Evolutionary conservation across 2,797 vertebrate species (phyloP), one percentile per base, ranked within the genome.

Genomic region (Dallia pectoralis): DNA sequence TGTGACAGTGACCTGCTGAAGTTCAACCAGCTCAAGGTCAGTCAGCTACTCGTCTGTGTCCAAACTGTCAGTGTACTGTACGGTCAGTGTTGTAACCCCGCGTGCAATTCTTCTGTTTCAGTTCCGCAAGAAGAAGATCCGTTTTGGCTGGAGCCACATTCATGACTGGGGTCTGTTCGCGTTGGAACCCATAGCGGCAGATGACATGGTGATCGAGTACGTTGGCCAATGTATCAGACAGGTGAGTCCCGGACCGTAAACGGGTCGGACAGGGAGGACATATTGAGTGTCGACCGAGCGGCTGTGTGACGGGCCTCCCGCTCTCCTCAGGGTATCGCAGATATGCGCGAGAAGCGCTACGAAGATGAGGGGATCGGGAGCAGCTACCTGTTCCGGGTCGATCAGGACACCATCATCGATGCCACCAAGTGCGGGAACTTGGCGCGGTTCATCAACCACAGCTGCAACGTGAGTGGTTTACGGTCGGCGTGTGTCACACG

Each of bases 91-190:
- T n/a, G 11, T 33, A 40, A 19, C 36, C 30, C n/a, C 4, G 40
- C 19, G 16, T 15, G 15, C 18, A 12, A 15, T 79, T 25, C 70
- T 61, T 5, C 74, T 61, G 1, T 9, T 51, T 66, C 85, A 99
- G 98, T 99, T 97, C 84, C 96, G 98, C 76, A 99, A 96, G 92
- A 99, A 99, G 83, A 96, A 95, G 82, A 94, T 99, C 81, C 90
- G 95, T 72, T 99, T 99, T 90, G 94, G 94, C 78, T 95, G 95
- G 83, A 99, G 98, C 89, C 95, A 95, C 91, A 99, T 99, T 79
- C 98, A 99, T 0, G 97, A 99, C 89, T 99, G 98, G 98, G 98
- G 98, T 66, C 93, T 99, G 88, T 99, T 99, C 65, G 97, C 98
- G 4, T 95, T 97, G 96, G 98, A 99, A 87, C 96, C 96, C 12